Evolutionary conservation across 1,140 invertebrate genomes (phyloP).

Genomic region (Olivierus martensii): DNA sequence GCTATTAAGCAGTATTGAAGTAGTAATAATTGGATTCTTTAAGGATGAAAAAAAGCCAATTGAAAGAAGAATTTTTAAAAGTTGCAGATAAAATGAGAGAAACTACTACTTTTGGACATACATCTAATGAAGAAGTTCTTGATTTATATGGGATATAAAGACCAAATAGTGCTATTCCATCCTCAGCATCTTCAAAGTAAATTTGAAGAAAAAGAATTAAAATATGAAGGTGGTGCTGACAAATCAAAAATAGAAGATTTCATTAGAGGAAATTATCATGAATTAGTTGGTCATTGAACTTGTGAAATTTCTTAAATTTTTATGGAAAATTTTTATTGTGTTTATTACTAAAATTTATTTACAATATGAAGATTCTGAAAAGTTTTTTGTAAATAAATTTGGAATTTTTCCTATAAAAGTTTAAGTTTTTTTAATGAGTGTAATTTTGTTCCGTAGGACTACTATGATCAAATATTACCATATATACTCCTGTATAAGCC

Average conservation of each 20-base stretch:
- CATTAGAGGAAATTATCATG: slow-evolving; percentile 69
- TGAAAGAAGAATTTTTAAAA: slow-evolving; percentile 70
- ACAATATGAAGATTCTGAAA: too few relatives aligned
- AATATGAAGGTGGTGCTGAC: slow-evolving; percentile 52
- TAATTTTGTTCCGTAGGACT: too few relatives aligned
- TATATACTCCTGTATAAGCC: too few relatives aligned
- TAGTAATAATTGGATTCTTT: slow-evolving; percentile 58
- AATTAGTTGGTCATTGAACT: slow-evolving; percentile 77
- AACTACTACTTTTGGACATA: slow-evolving; percentile 75
- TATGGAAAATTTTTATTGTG: too few relatives aligned
- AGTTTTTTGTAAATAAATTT: too few relatives aligned
- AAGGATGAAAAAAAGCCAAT: slow-evolving; percentile 48
- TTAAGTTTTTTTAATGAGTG: too few relatives aligned
- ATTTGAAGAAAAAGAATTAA: slow-evolving; percentile 66
- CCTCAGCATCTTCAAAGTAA: slow-evolving; percentile 80
- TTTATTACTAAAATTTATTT: too few relatives aligned
- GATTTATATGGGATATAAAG: slow-evolving; percentile 57
- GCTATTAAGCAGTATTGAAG: slow-evolving; percentile 56
- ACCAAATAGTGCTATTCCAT: slow-evolving; percentile 73
- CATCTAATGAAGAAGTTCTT: slow-evolving; percentile 50
- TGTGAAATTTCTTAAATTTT: slow-evolving; percentile 77
- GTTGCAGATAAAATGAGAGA: slow-evolving; percentile 82
- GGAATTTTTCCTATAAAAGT: too few relatives aligned
- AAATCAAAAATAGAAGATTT: slow-evolving; percentile 55
- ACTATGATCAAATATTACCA: too few relatives aligned